Evolutionary conservation across 2,113 vertebrate species (phyloP), one percentile per base, ranked within the genome.

Genomic region (Thunnus thynnus): DNA sequence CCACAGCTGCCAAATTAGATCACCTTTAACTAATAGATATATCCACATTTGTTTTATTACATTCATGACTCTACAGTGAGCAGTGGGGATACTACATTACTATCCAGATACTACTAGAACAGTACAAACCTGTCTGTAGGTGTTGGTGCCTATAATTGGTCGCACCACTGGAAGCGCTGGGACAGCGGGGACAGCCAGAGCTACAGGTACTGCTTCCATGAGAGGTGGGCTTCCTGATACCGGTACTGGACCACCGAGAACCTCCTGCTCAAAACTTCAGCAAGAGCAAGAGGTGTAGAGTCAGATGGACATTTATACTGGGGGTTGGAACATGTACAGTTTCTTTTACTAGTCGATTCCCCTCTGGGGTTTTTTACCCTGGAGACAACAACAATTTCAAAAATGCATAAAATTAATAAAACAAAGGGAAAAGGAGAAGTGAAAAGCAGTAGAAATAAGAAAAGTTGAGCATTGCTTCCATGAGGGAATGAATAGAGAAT

Each of bases 101-200:
- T 3, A 20, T 14, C 16, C 17, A 67, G 17, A 46, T 22, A 36
- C 1, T 30, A 27, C 0, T 11, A 30, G 12, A 78, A 22, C 0
- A 17, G 51, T 58, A 81, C 78, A 25, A 72, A 98, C 97, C 96
- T 97, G 96, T 76, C 95, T 95, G 85, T 97, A 98, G 56, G 97
- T 98, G 94, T 97, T 98, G 54, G 97, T 98, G 10, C 96, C 97
- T 20, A 98, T 98, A 62, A 98, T 96, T 2, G 96, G 93, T 14
- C 97, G 95, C 47, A 96, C 90, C 4, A 97, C 80, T 4, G 96
- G 92, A 25, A 96, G 71, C 0, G 95, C 68, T 14, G 95, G 89
- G 57, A 96, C 89, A 5, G 95, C 88, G 13, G 95, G 89, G 57
- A 96, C 89, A 5, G 95, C 88, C 14, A 96, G 80, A 32, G 96